These are phyloP conservation scores for Lasiommata megera DNA, from an alignment of 2,888 invertebrate species.

Conservation along the genomic window DNA sequence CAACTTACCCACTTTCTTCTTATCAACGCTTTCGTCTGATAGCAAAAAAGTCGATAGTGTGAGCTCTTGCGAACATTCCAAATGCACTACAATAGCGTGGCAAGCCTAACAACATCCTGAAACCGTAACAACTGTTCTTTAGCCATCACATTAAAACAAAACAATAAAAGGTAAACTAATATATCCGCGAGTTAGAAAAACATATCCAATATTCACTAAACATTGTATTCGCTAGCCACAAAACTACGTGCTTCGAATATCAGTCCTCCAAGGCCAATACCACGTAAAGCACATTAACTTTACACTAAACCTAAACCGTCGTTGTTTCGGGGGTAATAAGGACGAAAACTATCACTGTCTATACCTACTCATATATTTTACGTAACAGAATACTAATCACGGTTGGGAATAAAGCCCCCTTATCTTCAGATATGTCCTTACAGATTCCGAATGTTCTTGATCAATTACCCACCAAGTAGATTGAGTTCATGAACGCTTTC, in stretches of 20 bases:
- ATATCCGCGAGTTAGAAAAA: constrained; percentile 9
- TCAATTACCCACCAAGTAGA: constrained; percentile 27
- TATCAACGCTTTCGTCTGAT: too few species aligned
- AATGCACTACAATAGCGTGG: too few species aligned
- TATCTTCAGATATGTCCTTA: constrained; percentile 25
- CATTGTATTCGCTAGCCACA: constrained; percentile 17
- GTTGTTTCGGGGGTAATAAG: constrained; percentile 18
- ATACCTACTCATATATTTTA: constrained; percentile 15
- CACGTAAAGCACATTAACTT: constrained; percentile 21
- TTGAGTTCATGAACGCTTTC: constrained; percentile 12
- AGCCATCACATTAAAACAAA: too few species aligned
- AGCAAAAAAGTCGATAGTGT: too few species aligned
- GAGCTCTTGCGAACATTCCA: too few species aligned
- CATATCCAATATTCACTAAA: constrained; percentile 11
- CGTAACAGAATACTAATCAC: constrained; percentile 10
- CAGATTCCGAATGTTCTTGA: constrained; percentile 22
- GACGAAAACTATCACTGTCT: constrained; percentile 3
- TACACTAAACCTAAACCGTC: constrained; percentile 4
- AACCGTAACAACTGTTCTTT: too few species aligned
- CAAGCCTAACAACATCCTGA: too few species aligned
- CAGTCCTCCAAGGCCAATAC: background rate
- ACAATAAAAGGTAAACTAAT: background rate
- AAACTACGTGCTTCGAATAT: constrained; percentile 24
- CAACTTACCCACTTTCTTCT: too few species aligned
- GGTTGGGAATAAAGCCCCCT: constrained; percentile 26